Evolutionary conservation across 1,140 invertebrate genomes (phyloP), one percentile per base, ranked within the genome.

Genomic region (Parapsyche elsis): DNA sequence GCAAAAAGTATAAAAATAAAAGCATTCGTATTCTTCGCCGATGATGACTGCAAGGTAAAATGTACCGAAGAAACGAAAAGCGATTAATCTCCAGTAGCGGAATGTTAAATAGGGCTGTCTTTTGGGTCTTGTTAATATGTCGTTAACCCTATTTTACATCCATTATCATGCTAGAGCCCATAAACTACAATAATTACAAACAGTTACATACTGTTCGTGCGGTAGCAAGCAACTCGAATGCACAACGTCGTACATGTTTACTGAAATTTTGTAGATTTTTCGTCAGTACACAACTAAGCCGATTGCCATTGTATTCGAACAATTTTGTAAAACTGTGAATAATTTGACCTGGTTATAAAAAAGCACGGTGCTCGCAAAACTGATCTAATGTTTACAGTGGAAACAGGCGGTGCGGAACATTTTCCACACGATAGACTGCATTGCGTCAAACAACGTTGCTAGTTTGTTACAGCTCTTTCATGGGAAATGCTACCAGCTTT

Each of bases 371-470:
- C 21, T 61, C 16, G 16, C 21, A 9, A 61, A 21, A 61, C 16
- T 16, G 30, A 38, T 38, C 30, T 38, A 67, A 23, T 67, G 64
- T 67, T 67, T 67, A 67, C 14, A 24, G 24, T 26, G 64, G 19
- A 14, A 67, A 67, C 64, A 23, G 24, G 7, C 24, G 23, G 24
- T 73, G 71, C 71, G 45, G 38, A 49, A 73, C 30, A 24, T 73
- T 46, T 73, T 73, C 44, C 38, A 49, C 71, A 46, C 71, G 71
- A 73, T 38, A 38, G 45, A 2, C 71, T 73, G 71, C 71, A 73
- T 73, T 73, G 71, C 71, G 71, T 73, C 71, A 49, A 73, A 73
- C n/a, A 53, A 53, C 49, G 16, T 12, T 16, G 49, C 49, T 53
- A 46, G 5, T 46, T 46, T 46, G 12, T 7, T 46, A 53, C 16